Evolutionary conservation across 2,888 invertebrate genomes (phyloP), one percentile per base, ranked within the genome.

Genomic region (Lepidocyrtoides sp.): DNA sequence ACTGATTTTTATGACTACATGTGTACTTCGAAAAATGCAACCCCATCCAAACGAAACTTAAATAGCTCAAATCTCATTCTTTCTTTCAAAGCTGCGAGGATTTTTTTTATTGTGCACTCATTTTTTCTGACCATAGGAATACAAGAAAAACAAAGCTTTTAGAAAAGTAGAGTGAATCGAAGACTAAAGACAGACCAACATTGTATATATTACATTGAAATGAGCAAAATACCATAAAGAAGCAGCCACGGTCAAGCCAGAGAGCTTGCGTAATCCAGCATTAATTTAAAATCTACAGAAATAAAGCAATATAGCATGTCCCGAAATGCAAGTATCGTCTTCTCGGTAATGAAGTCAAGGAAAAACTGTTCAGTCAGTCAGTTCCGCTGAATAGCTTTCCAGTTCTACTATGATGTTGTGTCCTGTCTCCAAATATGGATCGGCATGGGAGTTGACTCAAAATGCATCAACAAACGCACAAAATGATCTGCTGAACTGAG

Each of bases 351-450:
- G 29, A 51, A 79, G 23, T 54, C 36, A 48, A 79, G 77, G 14
- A 48, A 54, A 84, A 84, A 36, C 51, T 51, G 51, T 69, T 72
- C 41, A 51, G 48, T 44, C 72, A 77, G 29, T 54, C 26, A 69
- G 63, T 87, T 87, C 87, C 63, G 63, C 63, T 87, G 87, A 87
- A 77, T 87, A 87, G 77, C 79, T 87, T 87, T 87, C 87, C 77
- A 79, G 77, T 63, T 54, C 29, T 26, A 2, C 60, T 54, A 10
- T 48, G 32, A 3, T 63, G 69, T 69, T 69, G 36, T 44, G 54
- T 57, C 57, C 51, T 41, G 10, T 48, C 32, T 57, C 87, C 87
- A 87, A 87, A 87, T 87, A 87, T 60, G 87, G 87, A 63, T 20
- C 79, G 79, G 44, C 32, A 63, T 79, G 87, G 87, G 87, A 87